Evolutionary conservation across 2,888 invertebrate genomes (phyloP), one percentile per base, ranked within the genome.

Genomic region (Mactromeris polynyma): DNA sequence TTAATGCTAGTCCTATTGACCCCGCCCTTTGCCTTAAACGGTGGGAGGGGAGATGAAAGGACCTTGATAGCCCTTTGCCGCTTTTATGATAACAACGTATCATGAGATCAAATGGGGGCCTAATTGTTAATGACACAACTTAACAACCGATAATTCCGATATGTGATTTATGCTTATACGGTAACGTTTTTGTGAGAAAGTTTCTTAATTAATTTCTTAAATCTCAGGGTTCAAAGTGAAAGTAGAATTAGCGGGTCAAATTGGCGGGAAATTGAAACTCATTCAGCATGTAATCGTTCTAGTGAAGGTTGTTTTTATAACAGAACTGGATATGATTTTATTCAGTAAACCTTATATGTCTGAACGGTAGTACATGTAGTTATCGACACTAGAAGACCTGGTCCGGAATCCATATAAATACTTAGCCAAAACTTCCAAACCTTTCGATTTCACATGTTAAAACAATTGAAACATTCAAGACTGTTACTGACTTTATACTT

Each of bases 41-140:
- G 87, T 84, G 87, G 91, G 91, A 64, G 91, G 91, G 85, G 51
- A 89, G 91, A 91, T 89, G 84, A 91, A 91, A 91, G 89, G 77
- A n/a, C 21, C 78, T n/a, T 42, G 86, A 87, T 87, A 87, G 85
- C 85, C 83, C 80, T 79, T 85, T 69, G 85, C 73, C 80, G 87
- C 58, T 83, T 88, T 87, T 85, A 83, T 83, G 83, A 77, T 85
- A 87, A 80, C 31, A 40, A 78, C 78, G 46, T 79, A 51, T 73
- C 36, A 36, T 19, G 21, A 54, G 82, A 88, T 89, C 88, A 91
- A 89, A 91, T 81, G 64, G 19, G 31, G 73, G 19, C 51, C 77
- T 89, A 84, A 91, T 89, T 89, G 86, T 36, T 88, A 84, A 91
- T 91, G 88, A 91, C 88, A 91, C 88, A 89, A 91, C 85, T 86